Base-by-base conservation (phyloP, 2,888 invertebrate species). In the Drosophila lacicola region DNA sequence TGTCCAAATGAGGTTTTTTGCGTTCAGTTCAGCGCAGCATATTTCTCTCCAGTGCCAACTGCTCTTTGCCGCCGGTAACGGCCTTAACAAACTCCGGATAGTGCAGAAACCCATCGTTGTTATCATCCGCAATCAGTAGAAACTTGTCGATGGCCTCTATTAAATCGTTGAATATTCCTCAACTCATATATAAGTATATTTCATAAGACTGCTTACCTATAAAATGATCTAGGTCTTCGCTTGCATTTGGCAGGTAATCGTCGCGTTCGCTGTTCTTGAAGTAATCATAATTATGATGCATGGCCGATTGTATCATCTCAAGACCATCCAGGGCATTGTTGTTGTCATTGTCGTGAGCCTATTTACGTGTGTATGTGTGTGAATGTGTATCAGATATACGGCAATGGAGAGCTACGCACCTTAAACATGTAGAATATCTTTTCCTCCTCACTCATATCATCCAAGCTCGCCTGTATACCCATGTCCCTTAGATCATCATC, bases 271-370 rank as follows among this genome's bases (percentile, higher is more conserved):
- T 63, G 62, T 90, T 91, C 44, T 90, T 90, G 29, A 91, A 93
- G 9, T 93, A 92, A 41, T 93, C 93, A 45, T 95, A 94, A 42
- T 95, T 94, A 66, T 95, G 95, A 78, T 93, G 93, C 62, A 92
- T 88, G 14, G 92, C 93, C 6, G 93, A 95, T 92, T 95, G 94
- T 56, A 98, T 93, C 88, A 98, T 95, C 93, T 98, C 98, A 67
- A 98, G 92, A 0, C 98, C 98, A 91, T 98, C 98, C 67, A 98
- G 93, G 88, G 96, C 96, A 1, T 96, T 96, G 91, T 98, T 98
- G 90, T 96, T 96, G 90, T 98, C 98, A 74, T 95, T 96, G 91
- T 98, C 98, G 86, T 98, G 98, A 17, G 96, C 90, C 91, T 92
- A 49, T 37, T 14, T 45, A 29, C 44, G 65, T 3, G 21, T 25